These are phyloP conservation scores for Prinia subflava DNA, from an alignment of 2,113 vertebrate species.

Conservation along the genomic window DNA sequence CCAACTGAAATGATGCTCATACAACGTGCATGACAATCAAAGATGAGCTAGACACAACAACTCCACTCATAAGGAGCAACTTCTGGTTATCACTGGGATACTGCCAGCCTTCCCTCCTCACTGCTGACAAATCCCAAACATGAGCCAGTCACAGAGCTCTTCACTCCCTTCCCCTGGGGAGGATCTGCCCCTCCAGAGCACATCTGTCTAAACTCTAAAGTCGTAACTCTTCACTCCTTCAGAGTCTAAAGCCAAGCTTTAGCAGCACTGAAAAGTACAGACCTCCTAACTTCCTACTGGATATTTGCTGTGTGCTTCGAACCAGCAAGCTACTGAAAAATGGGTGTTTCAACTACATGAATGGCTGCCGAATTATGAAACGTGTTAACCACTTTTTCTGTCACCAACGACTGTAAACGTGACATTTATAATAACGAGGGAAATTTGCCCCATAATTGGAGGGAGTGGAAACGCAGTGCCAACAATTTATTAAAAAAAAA, in stretches of 20 bases:
- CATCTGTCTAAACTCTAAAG: neutral
- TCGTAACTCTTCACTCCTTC: neutral
- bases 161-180: neutral
- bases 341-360: neutral
- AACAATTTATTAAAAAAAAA: neutral
- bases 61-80: neutral
- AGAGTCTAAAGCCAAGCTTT: neutral
- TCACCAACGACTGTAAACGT: fast-evolving
- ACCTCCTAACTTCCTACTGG: neutral
- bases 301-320: neutral
- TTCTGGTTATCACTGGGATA: neutral
- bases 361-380: neutral
- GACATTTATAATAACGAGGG: neutral
- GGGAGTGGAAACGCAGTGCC: neutral
- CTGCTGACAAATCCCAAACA: neutral
- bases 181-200: neutral
- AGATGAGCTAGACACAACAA: neutral
- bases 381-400: neutral
- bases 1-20: neutral
- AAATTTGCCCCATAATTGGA: neutral
- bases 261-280: neutral
- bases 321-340: neutral
- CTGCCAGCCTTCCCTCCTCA: neutral
- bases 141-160: neutral
- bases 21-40: fast-evolving